Evolutionary conservation across 1,140 invertebrate species (phyloP), one percentile per base, ranked within the genome.

Genomic region (Caenorhabditis elegans): DNA sequence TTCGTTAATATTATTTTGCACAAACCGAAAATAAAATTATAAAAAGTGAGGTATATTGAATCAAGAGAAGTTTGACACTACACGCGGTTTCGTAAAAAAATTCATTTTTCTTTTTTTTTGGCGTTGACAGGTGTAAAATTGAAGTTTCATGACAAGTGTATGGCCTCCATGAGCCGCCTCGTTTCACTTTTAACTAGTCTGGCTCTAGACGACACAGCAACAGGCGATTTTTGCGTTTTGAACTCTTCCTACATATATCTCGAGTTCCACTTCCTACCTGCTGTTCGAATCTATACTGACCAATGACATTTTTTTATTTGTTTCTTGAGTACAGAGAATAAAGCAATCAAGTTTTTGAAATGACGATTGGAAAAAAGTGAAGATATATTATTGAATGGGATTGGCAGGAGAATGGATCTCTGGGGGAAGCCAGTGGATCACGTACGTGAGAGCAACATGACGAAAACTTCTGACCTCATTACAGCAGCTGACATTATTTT

Each of bases 91-190:
- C 5, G 13, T 15, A 8, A 31, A 39, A 70, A 70, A 11, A 19
- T 8, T 22, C 13, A 13, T 28, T 43, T 28, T 70, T 70, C 5
- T n/a, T n/a, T n/a, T n/a, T n/a, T 60, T 15, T 53, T 26, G 19
- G 22, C 3, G 6, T 55, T 8, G 60, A 70, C 34, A 70, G 31
- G 60, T 70, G 60, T 70, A 70, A 70, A 19, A 70, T 70, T 70
- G n/a, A 70, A 70, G n/a, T 70, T 70, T 70, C 34, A 60, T 43
- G 53, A 60, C 53, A 24, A 60, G 11, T n/a, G n/a, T n/a, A n/a
- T 60, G 26, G 34, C 53, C 53, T 28, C 53, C 53, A 60, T 24
- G 49, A 53, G 49, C 49, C 28, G 15, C 15, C 15, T 31, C 28
- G 15, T 31, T 60, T 17, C 5, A 26, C 22, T 53, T 24, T 53